Conservation (phyloP, 2,113 vertebrate species). For the Otus sunia region DNA sequence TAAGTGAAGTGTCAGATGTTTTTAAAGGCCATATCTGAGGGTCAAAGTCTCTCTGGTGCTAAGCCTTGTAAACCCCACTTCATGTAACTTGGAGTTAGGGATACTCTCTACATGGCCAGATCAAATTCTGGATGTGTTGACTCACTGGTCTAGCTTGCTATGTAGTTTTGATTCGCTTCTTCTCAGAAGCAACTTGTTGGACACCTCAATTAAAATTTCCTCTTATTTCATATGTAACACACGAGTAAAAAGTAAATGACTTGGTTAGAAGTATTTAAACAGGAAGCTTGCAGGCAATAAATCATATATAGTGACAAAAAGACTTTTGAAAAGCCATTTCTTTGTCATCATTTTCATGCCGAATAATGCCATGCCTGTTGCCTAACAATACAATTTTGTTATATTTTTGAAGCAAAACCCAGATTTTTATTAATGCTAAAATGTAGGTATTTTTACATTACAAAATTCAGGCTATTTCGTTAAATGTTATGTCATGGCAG, state of each 20-base stretch:
- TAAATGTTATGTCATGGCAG: not conserved
- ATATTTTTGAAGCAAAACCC: not conserved
- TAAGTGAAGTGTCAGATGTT: not conserved
- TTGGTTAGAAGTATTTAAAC: not conserved
- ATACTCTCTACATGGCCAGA: accelerated
- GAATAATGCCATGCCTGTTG: not conserved
- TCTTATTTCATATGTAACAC: not conserved
- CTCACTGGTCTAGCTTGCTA: not conserved
- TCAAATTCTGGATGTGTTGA: not conserved
- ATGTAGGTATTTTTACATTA: not conserved
- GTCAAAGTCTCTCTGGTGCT: not conserved
- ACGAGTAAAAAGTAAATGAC: not conserved
- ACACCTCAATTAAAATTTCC: not conserved
- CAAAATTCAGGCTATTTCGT: not conserved
- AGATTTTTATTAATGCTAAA: not conserved
- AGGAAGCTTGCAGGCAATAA: not conserved
- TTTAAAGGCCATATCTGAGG: not conserved
- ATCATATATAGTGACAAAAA: not conserved
- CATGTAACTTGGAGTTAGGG: not conserved
- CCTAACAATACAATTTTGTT: not conserved
- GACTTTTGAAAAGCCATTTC: not conserved
- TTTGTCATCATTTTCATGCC: not conserved
- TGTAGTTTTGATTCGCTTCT: not conserved
- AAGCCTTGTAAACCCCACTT: not conserved
- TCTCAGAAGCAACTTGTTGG: not conserved